A percentile compares a stretch with the other conserved stretches of the same genome.
These are phyloP conservation scores for Drosophila virilis DNA, from an alignment of 1,140 invertebrate genomes.

Conservation along the genomic window DNA sequence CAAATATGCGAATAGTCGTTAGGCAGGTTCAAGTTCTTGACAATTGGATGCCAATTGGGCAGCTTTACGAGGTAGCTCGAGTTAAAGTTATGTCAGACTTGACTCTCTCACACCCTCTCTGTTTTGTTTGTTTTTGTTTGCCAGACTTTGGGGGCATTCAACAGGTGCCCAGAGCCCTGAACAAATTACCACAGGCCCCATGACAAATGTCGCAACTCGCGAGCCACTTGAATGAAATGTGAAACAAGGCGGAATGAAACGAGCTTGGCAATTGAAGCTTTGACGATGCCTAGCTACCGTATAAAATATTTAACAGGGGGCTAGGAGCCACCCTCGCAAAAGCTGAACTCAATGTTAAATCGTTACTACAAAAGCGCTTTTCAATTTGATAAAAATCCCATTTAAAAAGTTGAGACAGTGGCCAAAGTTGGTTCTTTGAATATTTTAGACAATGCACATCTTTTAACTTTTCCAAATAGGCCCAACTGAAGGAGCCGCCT, in stretches of 20 bases:
- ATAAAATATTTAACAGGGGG: background rate
- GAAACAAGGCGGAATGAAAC: conserved; percentile 10
- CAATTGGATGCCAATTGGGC: conserved; percentile 47
- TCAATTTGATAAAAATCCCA: conserved; percentile 20
- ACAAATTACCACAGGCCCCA: conserved; percentile 19
- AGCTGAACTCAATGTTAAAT: conserved; percentile 16
- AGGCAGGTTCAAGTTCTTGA: conserved; percentile 74
- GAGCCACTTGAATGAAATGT: background rate
- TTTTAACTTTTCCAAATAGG: background rate
- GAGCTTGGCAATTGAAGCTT: conserved; percentile 16
- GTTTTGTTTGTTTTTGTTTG: conserved; percentile 38
- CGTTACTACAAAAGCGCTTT: conserved; percentile 20
- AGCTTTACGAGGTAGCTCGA: conserved; percentile 48
- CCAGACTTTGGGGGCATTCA: conserved; percentile 8
- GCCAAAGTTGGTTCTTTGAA: conserved; percentile 9
- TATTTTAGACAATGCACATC: background rate
- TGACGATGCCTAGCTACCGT: conserved; percentile 27
- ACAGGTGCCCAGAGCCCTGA: conserved; percentile 35
- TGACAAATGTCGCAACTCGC: conserved; percentile 3
- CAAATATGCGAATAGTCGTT: conserved; percentile 41
- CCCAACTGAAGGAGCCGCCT: background rate
- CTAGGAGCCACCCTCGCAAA: background rate
- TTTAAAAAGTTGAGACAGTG: conserved; percentile 22
- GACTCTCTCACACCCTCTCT: conserved; percentile 5
- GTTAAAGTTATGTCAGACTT: conserved; percentile 58